These are phyloP conservation scores for Callaeas wilsoni DNA, from an alignment of 2,113 vertebrate genomes.

Conservation along the genomic window DNA sequence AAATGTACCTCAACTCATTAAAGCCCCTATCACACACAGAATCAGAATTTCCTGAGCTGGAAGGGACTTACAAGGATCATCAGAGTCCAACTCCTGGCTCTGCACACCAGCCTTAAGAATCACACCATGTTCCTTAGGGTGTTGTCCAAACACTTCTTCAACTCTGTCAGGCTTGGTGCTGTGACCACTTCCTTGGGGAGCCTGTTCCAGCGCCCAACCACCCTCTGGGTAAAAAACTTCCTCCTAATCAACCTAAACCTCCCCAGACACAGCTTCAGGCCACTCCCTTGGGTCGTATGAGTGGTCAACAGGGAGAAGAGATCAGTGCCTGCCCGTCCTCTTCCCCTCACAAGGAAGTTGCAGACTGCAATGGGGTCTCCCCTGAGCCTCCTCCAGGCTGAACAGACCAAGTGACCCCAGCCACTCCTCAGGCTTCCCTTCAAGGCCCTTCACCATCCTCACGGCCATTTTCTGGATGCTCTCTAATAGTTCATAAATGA, in stretches of 20 bases:
- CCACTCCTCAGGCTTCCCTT: neutral
- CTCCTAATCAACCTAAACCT: neutral
- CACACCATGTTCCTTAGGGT: neutral
- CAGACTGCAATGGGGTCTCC: accelerated
- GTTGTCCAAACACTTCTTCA: neutral
- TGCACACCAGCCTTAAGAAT: neutral
- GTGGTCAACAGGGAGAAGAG: too few relatives aligned
- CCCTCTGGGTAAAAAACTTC: neutral
- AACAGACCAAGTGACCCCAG: neutral
- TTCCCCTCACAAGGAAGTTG: accelerated
- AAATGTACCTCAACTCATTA: neutral
- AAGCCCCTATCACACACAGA: neutral
- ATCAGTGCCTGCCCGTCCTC: neutral
- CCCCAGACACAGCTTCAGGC: neutral
- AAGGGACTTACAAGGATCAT: neutral
- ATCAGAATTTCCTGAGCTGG: neutral
- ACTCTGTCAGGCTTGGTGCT: neutral
- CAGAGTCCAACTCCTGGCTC: neutral
- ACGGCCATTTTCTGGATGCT: neutral
- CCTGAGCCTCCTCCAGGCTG: neutral
- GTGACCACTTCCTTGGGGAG: neutral
- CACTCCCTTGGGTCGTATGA: accelerated
- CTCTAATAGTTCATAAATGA: neutral
- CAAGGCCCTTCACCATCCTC: neutral
- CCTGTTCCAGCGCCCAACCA: accelerated